These are phyloP conservation scores for Nothoprocta pentlandii DNA, from an alignment of 2,113 vertebrate species.

Conservation along the genomic window DNA sequence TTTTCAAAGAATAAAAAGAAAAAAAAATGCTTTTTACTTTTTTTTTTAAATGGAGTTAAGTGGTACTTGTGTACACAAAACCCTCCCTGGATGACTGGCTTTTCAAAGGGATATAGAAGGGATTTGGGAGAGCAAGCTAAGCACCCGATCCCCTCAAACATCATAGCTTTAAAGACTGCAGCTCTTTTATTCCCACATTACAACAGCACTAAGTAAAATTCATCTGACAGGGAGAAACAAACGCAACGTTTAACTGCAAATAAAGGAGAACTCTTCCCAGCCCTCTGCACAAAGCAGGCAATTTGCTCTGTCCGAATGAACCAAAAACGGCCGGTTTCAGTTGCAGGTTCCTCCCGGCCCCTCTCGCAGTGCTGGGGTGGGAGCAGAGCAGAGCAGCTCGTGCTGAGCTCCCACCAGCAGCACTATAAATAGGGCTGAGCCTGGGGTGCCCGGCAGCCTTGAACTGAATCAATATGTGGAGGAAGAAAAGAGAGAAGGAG, in stretches of 20 bases:
- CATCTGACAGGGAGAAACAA: neutral
- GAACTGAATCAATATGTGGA: neutral
- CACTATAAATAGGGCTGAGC: neutral
- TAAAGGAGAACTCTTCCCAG: neutral
- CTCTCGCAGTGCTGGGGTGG: neutral
- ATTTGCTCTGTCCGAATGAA: neutral
- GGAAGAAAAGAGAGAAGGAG: no score
- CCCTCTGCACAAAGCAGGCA: neutral
- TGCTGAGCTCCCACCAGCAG: neutral
- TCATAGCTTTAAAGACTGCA: neutral
- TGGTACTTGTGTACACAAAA: fast-evolving
- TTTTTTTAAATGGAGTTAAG: neutral
- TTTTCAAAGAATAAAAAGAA: neutral
- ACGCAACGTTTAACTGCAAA: fast-evolving
- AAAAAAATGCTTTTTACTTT: neutral
- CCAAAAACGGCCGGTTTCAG: neutral
- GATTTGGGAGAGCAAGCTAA: neutral
- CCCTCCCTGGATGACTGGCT: neutral
- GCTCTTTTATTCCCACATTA: neutral
- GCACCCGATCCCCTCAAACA: neutral
- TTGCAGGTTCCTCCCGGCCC: fast-evolving
- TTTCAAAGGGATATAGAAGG: neutral
- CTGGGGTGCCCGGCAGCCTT: neutral
- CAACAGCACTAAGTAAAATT: neutral
- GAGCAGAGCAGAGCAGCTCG: neutral